phyloP scores from a whole-genome alignment of 2,113 vertebrate genomes.

The Paratilapia polleni region DNA sequence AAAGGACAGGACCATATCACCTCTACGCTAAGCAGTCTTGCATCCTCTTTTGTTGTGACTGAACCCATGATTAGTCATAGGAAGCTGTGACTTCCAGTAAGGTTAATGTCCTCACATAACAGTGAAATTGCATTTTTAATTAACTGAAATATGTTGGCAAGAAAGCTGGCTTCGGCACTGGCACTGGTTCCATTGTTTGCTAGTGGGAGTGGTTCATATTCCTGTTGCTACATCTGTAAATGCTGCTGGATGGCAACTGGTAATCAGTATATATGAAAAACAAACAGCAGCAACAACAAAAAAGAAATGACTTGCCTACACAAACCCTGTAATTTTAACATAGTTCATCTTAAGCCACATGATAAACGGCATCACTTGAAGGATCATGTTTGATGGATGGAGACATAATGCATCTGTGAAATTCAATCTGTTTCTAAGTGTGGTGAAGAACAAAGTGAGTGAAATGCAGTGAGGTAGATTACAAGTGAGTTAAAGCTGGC shows the following conservation, averaged over 20 bases:
- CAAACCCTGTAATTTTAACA: neutral
- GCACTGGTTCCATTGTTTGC: neutral
- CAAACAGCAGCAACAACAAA: neutral
- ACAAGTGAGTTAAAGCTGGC: neutral
- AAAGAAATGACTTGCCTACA: neutral
- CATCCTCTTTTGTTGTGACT: constrained; percentile 1
- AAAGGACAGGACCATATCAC: neutral
- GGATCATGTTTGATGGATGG: neutral
- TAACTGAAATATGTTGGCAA: neutral
- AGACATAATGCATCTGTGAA: neutral
- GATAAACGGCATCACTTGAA: neutral
- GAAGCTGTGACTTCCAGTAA: constrained; percentile 22
- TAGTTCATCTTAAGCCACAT: neutral
- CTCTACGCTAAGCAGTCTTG: neutral
- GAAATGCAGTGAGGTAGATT: neutral
- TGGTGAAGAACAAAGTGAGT: neutral
- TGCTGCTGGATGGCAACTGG: neutral
- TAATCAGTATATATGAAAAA: neutral
- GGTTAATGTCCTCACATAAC: neutral
- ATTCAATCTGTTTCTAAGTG: neutral
- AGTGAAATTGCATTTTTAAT: constrained; percentile 9
- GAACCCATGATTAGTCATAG: neutral
- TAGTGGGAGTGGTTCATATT: neutral
- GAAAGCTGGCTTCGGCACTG: neutral
- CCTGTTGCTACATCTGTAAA: neutral